These are phyloP conservation scores for Orthonevra nobilis DNA, from an alignment of 2,888 invertebrate genomes.

Conservation along the genomic window DNA sequence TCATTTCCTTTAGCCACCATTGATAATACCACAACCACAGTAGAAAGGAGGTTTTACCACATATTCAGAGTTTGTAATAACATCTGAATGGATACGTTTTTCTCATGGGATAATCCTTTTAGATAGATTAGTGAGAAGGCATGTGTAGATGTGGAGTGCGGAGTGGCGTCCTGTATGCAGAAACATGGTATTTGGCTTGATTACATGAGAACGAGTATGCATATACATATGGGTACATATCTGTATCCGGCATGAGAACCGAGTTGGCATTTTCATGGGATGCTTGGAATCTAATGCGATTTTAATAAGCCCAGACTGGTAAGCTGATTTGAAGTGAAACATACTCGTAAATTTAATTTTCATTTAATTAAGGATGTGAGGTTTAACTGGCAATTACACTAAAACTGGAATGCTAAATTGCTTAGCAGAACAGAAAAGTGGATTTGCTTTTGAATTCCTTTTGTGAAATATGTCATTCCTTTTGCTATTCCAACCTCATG, in stretches of 20 bases:
- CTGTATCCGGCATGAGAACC: slow-evolving; percentile 17
- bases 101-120: slow-evolving; percentile 60
- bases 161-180: not conserved
- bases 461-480: too few species aligned
- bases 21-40: slow-evolving; percentile 32
- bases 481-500: too few species aligned
- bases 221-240: not conserved
- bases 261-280: slow-evolving; percentile 21
- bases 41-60: slow-evolving; percentile 38
- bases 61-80: slow-evolving; percentile 53
- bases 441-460: too few species aligned
- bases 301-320: slow-evolving; percentile 23
- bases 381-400: too few species aligned
- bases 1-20: slow-evolving; percentile 40
- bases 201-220: not conserved
- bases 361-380: too few species aligned
- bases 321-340: slow-evolving; percentile 4
- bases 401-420: too few species aligned
- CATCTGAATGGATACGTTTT: slow-evolving; percentile 50
- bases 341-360: too few species aligned
- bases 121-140: slow-evolving; percentile 52
- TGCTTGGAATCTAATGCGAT: slow-evolving; percentile 43
- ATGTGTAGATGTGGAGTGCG: not conserved
- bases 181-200: slow-evolving; percentile 20
- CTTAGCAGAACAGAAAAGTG: too few species aligned